phyloP scores from a whole-genome alignment of 2,888 invertebrate genomes.

The Cosmopolites sordidus region DNA sequence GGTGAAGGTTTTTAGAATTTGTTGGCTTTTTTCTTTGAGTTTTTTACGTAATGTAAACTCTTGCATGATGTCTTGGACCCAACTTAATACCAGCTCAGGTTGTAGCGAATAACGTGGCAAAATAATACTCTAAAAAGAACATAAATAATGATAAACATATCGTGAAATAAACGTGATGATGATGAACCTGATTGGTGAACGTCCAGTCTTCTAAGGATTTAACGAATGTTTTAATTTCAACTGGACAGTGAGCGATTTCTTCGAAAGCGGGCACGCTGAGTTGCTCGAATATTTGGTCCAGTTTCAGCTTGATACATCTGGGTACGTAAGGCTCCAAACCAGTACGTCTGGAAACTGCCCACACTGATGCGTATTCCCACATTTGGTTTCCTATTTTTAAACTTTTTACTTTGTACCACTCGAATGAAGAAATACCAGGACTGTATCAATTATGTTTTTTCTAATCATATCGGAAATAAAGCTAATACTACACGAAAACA shows the following conservation, averaged over 20 bases:
- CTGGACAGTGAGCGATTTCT: constrained; percentile 53
- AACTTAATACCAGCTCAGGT: constrained; percentile 53
- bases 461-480: too few species aligned
- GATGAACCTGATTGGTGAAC: constrained; percentile 52
- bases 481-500: too few species aligned
- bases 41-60: constrained; percentile 54
- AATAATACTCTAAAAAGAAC: constrained; percentile 50
- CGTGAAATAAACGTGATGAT: too few species aligned
- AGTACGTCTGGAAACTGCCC: constrained; percentile 50
- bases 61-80: constrained; percentile 55
- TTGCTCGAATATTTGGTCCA: constrained; percentile 55
- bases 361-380: constrained; percentile 53
- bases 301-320: constrained; percentile 50
- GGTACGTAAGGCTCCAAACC: constrained; percentile 52
- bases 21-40: constrained; percentile 49
- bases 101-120: constrained; percentile 53
- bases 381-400: constrained; percentile 48
- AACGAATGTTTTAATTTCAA: constrained; percentile 50
- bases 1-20: constrained; percentile 43
- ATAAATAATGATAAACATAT: too few species aligned
- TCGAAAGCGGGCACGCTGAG: constrained; percentile 54
- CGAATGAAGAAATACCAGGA: too few species aligned
- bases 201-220: constrained; percentile 54
- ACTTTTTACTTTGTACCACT: too few species aligned
- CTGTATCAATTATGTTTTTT: too few species aligned